Conservation (phyloP, 2,888 invertebrate species). For the Dasysyrphus albostriatus region DNA sequence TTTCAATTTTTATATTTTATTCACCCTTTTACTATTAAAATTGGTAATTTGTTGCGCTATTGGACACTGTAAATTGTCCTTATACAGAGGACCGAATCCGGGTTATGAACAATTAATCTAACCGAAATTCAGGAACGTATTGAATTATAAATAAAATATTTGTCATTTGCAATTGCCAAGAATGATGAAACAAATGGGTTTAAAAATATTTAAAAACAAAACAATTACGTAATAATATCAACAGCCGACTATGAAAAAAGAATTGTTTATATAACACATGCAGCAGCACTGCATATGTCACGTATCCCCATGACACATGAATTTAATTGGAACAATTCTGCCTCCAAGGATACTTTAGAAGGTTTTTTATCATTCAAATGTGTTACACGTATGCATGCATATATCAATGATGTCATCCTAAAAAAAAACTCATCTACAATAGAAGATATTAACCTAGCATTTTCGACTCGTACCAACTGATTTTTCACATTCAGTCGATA, state of each 20-base stretch:
- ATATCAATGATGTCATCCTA: constrained; percentile 19
- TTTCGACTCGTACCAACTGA: constrained; percentile 41
- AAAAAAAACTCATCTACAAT: constrained; percentile 39
- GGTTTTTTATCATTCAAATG: background rate
- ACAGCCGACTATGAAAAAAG: background rate
- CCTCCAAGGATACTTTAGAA: constrained; percentile 37
- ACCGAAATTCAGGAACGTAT: too few species aligned
- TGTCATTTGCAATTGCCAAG: too few species aligned
- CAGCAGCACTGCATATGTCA: constrained; percentile 41
- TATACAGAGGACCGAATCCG: too few species aligned
- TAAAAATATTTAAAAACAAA: too few species aligned
- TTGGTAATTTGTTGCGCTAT: too few species aligned
- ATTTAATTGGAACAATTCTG: constrained; percentile 68
- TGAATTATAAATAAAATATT: too few species aligned
- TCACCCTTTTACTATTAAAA: too few species aligned
- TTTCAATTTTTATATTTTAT: too few species aligned
- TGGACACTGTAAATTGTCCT: too few species aligned
- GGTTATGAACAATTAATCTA: too few species aligned
- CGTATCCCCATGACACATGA: constrained; percentile 39
- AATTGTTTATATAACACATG: background rate
- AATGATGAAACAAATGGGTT: too few species aligned
- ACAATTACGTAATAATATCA: too few species aligned
- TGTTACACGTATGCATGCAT: background rate
- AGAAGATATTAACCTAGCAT: constrained; percentile 40
- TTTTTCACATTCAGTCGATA: constrained; percentile 56